Percentiles rank a stretch among this genome's conserved stretches.
Conservation (phyloP, 1,140 invertebrate genomes). For the Colletes gigas region DNA sequence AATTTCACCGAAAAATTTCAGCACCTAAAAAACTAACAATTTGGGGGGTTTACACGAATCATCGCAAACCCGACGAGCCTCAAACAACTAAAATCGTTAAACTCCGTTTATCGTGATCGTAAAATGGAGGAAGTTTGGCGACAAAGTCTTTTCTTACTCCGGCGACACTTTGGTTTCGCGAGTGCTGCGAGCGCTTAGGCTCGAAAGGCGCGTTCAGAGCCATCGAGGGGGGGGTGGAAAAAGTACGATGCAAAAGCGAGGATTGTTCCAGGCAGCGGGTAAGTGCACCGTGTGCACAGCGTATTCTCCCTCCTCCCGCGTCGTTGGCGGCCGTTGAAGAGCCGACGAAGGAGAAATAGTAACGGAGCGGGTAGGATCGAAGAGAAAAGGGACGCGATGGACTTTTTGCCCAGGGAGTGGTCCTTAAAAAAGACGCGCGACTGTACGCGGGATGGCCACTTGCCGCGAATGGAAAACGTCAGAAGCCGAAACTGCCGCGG, state of each 20-base stretch:
- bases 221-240: not conserved
- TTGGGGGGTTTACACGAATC: too few species aligned
- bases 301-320: too few species aligned
- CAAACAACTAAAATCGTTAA: too few species aligned
- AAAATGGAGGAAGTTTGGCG: too few species aligned
- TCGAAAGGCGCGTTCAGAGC: not conserved
- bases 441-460: slow-evolving; percentile 60
- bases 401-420: slow-evolving; percentile 68
- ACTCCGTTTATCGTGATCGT: too few species aligned
- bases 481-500: slow-evolving; percentile 60
- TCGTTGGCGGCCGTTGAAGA: not conserved
- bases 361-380: not conserved
- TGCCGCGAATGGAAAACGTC: slow-evolving; percentile 63
- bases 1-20: too few species aligned
- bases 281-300: not conserved
- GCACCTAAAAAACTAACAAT: too few species aligned
- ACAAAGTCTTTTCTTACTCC: too few species aligned
- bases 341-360: not conserved
- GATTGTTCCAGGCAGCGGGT: not conserved
- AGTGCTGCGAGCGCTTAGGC: slow-evolving; percentile 11
- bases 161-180: not conserved
- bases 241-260: slow-evolving; percentile 28
- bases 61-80: too few species aligned
- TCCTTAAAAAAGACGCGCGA: slow-evolving; percentile 56
- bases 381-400: slow-evolving; percentile 50